Base-by-base conservation (phyloP, 2,888 invertebrate species). In the Cordylochernes scorpioides region DNA sequence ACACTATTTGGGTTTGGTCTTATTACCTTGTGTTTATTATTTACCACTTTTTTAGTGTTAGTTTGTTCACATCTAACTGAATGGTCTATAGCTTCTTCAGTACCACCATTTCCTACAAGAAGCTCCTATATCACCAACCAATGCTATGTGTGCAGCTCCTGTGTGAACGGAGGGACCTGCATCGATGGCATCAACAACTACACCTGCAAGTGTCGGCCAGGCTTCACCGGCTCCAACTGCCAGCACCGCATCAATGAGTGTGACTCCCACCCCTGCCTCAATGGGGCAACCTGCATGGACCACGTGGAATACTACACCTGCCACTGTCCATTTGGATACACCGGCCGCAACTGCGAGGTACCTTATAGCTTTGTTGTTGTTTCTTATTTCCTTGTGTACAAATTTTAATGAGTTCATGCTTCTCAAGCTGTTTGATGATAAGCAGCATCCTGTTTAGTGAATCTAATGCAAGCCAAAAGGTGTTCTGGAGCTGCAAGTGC, bases 201-300 rank as follows among this genome's bases (percentile, higher is more conserved):
- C 54, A 74, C 74, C 36, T 91, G 91, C 52, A 71, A 73, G 21
- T 91, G 91, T 54, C 65, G 68, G 25, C 65, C 70, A 2, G 82
- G 78, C 49, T 71, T 43, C 55, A 82, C 80, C 0, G 91, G 88
- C 1, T 71, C 74, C 0, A 86, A 88, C 54, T 91, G 91, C 46
- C 86, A 88, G 50, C 75, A 73, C 50, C 68, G 74, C 30, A 74
- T 86, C 45, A 80, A 84, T 54, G 74, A 82, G 49, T 91, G 91
- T 48, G 84, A 88, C 50, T 75, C 74, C 29, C 66, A 67, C 1
- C 88, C 88, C 1, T 94, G 94, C 53, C 65, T 71, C 34, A 88
- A 91, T 54, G 80, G 78, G 2, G 91, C 82, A 14, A 68, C 69
- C 30, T 94, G 94, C 53, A 67, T 66, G 3, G 74, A 82, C 5